Percentiles rank a stretch among this genome's conserved stretches.
These are phyloP conservation scores for Hozukius guyotensis DNA, from an alignment of 2,797 vertebrate species.

Conservation along the genomic window DNA sequence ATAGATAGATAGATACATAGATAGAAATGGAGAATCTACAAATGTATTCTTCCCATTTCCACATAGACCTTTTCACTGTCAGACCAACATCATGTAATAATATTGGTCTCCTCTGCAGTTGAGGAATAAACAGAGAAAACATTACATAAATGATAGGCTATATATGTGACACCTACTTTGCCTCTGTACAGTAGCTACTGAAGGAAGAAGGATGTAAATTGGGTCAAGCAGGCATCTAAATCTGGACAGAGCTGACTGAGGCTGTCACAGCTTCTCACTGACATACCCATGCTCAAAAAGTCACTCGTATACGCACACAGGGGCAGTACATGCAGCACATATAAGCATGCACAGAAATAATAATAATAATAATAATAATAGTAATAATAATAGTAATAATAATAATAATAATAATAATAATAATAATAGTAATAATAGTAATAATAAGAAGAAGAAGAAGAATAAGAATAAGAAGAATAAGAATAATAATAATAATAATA, in stretches of 20 bases:
- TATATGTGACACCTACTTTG: background rate
- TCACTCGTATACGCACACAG: background rate
- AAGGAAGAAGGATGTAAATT: constrained; percentile 31
- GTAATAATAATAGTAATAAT: accelerated
- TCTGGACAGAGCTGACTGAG: constrained; percentile 40
- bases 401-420: too few relatives aligned
- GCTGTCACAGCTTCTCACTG: constrained; percentile 4
- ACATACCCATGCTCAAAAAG: constrained; percentile 8
- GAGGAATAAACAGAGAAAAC: background rate
- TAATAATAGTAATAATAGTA: too few relatives aligned
- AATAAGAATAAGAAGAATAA: accelerated
- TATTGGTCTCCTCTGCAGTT: background rate
- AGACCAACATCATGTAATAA: background rate
- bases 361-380: too few relatives aligned
- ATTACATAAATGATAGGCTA: constrained; percentile 11
- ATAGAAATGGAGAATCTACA: too few relatives aligned
- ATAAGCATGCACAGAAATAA: background rate
- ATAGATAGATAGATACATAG: background rate
- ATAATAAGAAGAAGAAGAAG: accelerated
- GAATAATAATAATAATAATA: too few relatives aligned
- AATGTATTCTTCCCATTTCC: background rate
- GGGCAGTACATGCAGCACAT: background rate
- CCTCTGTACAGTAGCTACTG: background rate
- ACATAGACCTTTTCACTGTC: background rate
- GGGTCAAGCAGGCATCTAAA: constrained; percentile 44